These are phyloP conservation scores for Dipodomys stephensi DNA, from an alignment of 2,113 vertebrate genomes.

Conservation along the genomic window DNA sequence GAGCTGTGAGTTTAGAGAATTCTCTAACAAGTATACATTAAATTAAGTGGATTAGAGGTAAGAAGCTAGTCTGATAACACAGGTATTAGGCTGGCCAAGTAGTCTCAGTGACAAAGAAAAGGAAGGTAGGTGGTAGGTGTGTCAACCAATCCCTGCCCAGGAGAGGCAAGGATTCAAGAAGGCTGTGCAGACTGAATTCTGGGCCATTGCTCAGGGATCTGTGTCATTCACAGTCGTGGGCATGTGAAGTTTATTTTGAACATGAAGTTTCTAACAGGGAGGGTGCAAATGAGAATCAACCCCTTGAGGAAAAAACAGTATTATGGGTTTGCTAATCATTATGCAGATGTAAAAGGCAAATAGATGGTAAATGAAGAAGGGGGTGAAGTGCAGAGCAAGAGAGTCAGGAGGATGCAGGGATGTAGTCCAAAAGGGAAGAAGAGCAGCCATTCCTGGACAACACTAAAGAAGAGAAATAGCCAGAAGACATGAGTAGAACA, in stretches of 20 bases:
- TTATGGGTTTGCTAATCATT: neutral
- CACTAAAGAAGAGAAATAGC: neutral
- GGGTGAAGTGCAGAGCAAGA: neutral
- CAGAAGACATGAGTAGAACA: neutral
- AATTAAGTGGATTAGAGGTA: neutral
- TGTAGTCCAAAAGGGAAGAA: neutral
- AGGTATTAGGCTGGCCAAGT: too few relatives aligned
- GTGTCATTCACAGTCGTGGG: neutral
- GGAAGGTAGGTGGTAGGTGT: neutral
- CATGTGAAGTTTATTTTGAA: neutral
- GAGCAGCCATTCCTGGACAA: accelerated
- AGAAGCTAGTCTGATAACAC: neutral
- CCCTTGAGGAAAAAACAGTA: neutral
- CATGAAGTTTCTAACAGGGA: neutral
- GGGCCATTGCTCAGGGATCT: neutral
- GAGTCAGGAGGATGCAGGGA: neutral
- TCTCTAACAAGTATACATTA: neutral
- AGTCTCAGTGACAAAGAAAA: neutral
- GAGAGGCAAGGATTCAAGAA: neutral
- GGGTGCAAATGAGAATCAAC: neutral
- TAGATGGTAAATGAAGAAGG: neutral
- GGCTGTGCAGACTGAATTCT: neutral
- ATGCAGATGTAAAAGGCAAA: neutral
- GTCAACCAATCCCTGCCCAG: neutral
- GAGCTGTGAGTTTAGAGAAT: neutral